phyloP scores from a whole-genome alignment of 2,888 invertebrate genomes.

The Platycnemis pennipes region DNA sequence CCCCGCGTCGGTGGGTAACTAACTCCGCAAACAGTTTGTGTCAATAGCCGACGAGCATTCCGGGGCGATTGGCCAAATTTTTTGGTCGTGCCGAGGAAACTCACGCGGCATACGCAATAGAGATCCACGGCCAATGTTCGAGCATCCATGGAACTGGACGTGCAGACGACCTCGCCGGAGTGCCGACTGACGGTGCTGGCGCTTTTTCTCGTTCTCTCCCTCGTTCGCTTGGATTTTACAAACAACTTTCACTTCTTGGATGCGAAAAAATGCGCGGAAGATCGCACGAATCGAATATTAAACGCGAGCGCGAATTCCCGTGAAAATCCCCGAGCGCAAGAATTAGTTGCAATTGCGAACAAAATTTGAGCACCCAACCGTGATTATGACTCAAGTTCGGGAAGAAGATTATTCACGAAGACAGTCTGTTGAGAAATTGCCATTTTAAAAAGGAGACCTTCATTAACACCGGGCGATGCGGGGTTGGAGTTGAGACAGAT shows the following conservation, averaged over 20 bases:
- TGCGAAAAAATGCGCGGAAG: background rate
- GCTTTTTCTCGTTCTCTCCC: background rate
- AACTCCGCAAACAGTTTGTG: background rate
- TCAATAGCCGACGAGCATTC: background rate
- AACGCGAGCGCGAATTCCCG: background rate
- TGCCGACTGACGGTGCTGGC: background rate
- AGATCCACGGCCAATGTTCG: background rate
- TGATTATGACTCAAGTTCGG: background rate
- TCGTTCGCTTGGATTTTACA: background rate
- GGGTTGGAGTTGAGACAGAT: background rate
- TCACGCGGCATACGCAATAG: background rate
- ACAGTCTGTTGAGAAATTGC: background rate
- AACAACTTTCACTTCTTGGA: constrained; percentile 60
- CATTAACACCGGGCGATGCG: background rate
- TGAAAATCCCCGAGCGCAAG: too few species aligned
- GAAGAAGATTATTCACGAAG: background rate
- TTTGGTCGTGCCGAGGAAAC: background rate
- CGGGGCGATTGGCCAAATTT: background rate
- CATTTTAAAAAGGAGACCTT: background rate
- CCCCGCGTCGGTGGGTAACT: background rate
- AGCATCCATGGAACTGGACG: background rate
- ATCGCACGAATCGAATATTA: background rate
- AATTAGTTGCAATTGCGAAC: too few species aligned
- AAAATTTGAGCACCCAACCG: too few species aligned
- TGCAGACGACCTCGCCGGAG: background rate